phyloP scores from a whole-genome alignment of 2,113 vertebrate species.

The Cryptomyrus ogoouensis region DNA sequence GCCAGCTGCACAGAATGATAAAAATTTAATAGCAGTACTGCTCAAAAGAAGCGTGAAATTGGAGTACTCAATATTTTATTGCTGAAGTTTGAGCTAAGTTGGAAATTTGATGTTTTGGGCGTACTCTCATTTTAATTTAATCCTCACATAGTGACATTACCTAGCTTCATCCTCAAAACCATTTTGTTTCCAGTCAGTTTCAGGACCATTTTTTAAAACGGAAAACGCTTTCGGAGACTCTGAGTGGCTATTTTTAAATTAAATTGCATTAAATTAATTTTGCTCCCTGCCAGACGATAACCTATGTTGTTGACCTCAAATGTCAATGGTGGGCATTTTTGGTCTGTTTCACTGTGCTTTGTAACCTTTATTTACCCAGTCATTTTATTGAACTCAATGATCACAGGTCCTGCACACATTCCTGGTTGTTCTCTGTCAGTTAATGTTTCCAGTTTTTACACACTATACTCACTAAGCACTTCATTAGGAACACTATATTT shows the following conservation, averaged over 20 bases:
- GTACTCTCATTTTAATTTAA: background rate
- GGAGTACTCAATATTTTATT: slow-evolving; percentile 31
- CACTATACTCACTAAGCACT: background rate
- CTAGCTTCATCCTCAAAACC: background rate
- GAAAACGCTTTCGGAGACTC: background rate
- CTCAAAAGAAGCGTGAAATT: slow-evolving; percentile 27
- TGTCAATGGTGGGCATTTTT: background rate
- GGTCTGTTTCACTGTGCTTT: background rate
- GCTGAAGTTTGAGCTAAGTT: background rate
- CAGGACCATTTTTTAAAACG: background rate
- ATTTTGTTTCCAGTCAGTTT: background rate
- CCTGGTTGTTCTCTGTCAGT: background rate
- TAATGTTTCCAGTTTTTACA: background rate
- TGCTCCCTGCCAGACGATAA: background rate
- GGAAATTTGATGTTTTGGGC: background rate
- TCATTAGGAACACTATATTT: background rate
- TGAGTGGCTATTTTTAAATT: background rate
- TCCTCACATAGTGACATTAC: background rate
- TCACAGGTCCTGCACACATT: background rate
- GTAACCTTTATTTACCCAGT: background rate
- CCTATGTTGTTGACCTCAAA: background rate
- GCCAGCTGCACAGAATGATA: slow-evolving; percentile 15
- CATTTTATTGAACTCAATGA: background rate
- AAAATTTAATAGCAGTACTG: slow-evolving; percentile 17
- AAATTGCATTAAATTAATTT: background rate